phyloP scores from a whole-genome alignment of 2,113 vertebrate species.

The Entelurus aequoreus region DNA sequence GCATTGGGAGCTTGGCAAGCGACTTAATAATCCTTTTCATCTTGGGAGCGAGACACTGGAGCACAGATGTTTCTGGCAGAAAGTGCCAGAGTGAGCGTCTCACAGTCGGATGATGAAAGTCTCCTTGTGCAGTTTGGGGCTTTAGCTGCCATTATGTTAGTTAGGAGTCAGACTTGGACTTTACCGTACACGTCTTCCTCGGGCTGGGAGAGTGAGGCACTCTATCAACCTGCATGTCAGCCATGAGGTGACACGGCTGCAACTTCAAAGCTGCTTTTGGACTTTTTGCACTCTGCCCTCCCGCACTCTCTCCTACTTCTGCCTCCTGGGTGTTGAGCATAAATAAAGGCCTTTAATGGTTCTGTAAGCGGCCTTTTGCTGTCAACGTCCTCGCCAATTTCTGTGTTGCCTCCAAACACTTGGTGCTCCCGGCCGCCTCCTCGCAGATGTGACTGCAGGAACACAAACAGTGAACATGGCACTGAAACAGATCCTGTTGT shows the following conservation, averaged over 20 bases:
- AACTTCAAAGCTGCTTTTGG: slow-evolving; percentile 68
- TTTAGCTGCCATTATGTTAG: slow-evolving; percentile 52
- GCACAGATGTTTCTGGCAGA: slow-evolving; percentile 56
- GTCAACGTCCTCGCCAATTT: slow-evolving; percentile 74
- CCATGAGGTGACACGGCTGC: slow-evolving; percentile 67
- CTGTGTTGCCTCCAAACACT: slow-evolving; percentile 56
- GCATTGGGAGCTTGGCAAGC: slow-evolving; percentile 51
- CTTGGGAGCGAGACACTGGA: slow-evolving; percentile 46
- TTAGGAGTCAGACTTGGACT: slow-evolving; percentile 57
- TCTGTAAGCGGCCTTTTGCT: slow-evolving; percentile 70
- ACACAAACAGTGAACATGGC: slow-evolving; percentile 8
- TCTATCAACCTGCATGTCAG: slow-evolving; percentile 66
- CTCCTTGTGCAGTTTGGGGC: slow-evolving; percentile 37
- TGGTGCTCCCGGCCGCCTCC: slow-evolving; percentile 53
- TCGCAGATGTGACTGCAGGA: slow-evolving; percentile 54
- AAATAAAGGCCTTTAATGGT: slow-evolving; percentile 74
- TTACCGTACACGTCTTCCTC: slow-evolving; percentile 22
- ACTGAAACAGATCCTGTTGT: no score
- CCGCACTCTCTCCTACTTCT: slow-evolving; percentile 39
- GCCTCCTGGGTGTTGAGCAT: slow-evolving; percentile 61
- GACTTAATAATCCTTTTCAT: slow-evolving; percentile 58
- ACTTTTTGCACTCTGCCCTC: slow-evolving; percentile 57
- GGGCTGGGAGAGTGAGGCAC: slow-evolving; percentile 47
- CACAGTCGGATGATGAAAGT: slow-evolving; percentile 46
- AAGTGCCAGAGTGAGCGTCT: slow-evolving; percentile 49